phyloP scores from a whole-genome alignment of 1,140 invertebrate species.

The Campoletis sonorensis region DNA sequence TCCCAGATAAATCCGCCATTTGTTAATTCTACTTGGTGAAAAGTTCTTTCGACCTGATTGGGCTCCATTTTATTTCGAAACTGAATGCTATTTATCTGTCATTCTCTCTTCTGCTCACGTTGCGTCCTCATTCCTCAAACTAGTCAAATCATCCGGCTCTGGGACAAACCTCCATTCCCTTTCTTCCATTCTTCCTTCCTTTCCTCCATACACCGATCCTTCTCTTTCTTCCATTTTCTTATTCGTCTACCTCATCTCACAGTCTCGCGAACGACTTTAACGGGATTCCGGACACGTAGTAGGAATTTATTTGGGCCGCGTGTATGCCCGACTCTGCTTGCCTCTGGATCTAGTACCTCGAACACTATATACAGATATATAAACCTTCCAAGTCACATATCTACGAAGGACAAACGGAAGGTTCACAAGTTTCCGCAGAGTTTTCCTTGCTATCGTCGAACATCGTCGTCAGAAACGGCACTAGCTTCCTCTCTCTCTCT shows the following conservation, averaged over 20 bases:
- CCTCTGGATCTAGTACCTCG: constrained; percentile 17
- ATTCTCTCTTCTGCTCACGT: not conserved
- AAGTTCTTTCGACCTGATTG: not conserved
- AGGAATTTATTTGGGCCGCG: constrained; percentile 66
- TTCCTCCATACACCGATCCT: not conserved
- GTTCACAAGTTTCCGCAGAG: constrained; percentile 47
- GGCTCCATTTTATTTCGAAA: not conserved
- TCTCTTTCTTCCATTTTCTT: not conserved
- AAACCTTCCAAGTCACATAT: not conserved
- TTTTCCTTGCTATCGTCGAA: constrained; percentile 44
- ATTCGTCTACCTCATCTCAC: not conserved
- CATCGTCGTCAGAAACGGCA: constrained; percentile 4
- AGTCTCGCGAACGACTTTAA: not conserved
- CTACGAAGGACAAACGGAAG: not conserved
- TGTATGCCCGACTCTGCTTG: constrained; percentile 59
- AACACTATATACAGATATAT: not conserved
- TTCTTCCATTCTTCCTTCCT: not conserved
- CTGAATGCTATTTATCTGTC: not conserved
- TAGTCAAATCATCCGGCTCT: constrained; percentile 54
- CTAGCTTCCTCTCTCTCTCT: not conserved
- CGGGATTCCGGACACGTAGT: constrained; percentile 63
- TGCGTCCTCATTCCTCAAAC: constrained; percentile 16
- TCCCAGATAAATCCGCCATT: too few relatives aligned
- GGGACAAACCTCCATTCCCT: constrained; percentile 30
- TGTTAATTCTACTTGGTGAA: not conserved